Evolutionary conservation across 2,113 vertebrate species (phyloP), one percentile per base, ranked within the genome.

Genomic region (Antechinus stuartii): DNA sequence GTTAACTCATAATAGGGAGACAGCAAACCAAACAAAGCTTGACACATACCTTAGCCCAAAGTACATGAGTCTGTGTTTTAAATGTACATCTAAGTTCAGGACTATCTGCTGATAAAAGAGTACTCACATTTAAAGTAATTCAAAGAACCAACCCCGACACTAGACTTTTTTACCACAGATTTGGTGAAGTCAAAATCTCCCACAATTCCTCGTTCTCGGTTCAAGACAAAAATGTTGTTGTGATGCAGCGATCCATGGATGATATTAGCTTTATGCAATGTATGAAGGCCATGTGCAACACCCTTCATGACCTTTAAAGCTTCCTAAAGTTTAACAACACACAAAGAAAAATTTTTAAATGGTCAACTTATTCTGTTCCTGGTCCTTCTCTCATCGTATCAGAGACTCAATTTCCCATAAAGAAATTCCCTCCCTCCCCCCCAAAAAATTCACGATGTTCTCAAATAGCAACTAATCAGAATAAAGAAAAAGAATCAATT

Each of bases 121-220:
- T 42, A 68, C n/a, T 84, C 35, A 19, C 68, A 84, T 84, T 84
- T 42, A 90, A 49, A 50, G 47, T 50, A 25, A 90, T 90, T 90
- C 49, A 50, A 49, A 50, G 24, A 90, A 90, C 24, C 27, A 47
- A 90, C 49, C 89, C 89, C 42, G 1, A 93, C 50, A 30, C 84
- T 54, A 53, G 11, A 16, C 57, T 94, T 91, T 97, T 97, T 98
- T 98, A 99, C 98, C 98, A 97, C 98, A 94, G 98, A 98, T 98
- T 98, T 99, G 0, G 98, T 99, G 97, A 99, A 99, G 97, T 99
- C 99, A 94, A 99, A 99, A 94, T 99, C 99, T 97, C 99, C 99
- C 96, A 99, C 97, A 0, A 99, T 97, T 97, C 99, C 99, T 93
- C 97, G 98, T 93, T 99, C 97, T 93, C 99, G 98, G 89, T 99